A percentile compares a stretch with the other conserved stretches of the same genome.
Evolutionary conservation across 2,113 vertebrate species (phyloP).

Genomic region (Oceanodroma tethys): DNA sequence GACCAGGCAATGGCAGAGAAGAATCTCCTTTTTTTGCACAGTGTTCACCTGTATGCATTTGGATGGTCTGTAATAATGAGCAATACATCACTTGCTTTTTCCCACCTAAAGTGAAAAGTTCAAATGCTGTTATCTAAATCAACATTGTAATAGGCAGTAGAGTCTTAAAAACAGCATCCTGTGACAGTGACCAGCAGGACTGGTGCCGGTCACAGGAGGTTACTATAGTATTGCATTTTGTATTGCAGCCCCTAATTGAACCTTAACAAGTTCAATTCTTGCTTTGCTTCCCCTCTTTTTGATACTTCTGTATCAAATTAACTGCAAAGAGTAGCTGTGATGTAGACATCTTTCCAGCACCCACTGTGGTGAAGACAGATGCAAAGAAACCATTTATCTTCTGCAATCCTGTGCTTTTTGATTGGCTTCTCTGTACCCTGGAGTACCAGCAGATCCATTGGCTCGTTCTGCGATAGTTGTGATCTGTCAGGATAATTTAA

Average conservation of each 20-base stretch:
- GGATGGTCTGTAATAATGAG: background rate
- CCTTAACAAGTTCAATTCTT: background rate
- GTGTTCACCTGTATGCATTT: background rate
- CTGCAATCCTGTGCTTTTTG: background rate
- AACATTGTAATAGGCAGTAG: background rate
- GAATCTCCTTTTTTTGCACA: background rate
- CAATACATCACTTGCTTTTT: background rate
- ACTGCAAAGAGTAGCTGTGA: constrained; percentile 17
- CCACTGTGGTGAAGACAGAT: background rate
- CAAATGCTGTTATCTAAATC: background rate
- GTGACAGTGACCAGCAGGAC: background rate
- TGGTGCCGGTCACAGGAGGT: background rate
- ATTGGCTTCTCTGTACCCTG: background rate
- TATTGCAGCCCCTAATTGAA: background rate
- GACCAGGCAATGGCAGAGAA: background rate
- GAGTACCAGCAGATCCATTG: background rate
- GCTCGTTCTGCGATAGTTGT: background rate
- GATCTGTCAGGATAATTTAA: background rate
- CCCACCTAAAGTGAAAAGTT: background rate
- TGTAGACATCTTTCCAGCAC: constrained; percentile 6
- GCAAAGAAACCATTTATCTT: constrained; percentile 8
- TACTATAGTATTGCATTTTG: background rate
- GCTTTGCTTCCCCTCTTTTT: constrained; percentile 56
- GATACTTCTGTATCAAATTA: constrained; percentile 18
- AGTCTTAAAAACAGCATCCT: background rate